A percentile compares a stretch with the other conserved stretches of the same genome.
Evolutionary conservation across 2,888 invertebrate species (phyloP).

Genomic region (Apamea sordens): DNA sequence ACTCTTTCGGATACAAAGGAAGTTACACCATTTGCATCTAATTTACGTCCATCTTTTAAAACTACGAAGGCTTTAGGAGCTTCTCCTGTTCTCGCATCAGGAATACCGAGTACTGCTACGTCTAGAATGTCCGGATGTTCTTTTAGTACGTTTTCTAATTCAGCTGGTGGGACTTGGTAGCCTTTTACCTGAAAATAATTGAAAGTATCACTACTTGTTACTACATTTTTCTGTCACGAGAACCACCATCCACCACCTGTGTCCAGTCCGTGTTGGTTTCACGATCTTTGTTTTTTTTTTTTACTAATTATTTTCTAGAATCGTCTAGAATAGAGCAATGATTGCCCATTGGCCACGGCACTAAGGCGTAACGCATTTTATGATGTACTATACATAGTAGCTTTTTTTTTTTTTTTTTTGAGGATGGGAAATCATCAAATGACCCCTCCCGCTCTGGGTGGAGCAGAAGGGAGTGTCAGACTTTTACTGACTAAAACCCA

Average conservation of each 20-base stretch:
- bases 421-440: no score
- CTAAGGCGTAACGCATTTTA: neutral
- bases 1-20: constrained; percentile 92
- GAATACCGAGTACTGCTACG: constrained; percentile 95
- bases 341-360: neutral
- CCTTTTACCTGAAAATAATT: constrained; percentile 91
- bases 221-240: neutral
- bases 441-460: no score
- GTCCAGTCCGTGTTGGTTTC: neutral
- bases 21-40: constrained; percentile 89
- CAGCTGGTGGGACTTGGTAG: constrained; percentile 96
- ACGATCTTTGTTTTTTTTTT: neutral
- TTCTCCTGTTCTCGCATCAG: constrained; percentile 92
- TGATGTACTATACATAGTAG: neutral
- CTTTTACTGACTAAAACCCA: no score
- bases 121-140: constrained; percentile 93
- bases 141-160: constrained; percentile 93
- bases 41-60: constrained; percentile 82
- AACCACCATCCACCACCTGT: neutral
- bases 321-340: neutral
- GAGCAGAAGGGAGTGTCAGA: no score
- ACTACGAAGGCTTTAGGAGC: constrained; percentile 94
- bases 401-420: no score
- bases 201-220: neutral
- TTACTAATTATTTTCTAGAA: neutral